phyloP scores from a whole-genome alignment of 2,888 invertebrate genomes.

The Laothoe populi region DNA sequence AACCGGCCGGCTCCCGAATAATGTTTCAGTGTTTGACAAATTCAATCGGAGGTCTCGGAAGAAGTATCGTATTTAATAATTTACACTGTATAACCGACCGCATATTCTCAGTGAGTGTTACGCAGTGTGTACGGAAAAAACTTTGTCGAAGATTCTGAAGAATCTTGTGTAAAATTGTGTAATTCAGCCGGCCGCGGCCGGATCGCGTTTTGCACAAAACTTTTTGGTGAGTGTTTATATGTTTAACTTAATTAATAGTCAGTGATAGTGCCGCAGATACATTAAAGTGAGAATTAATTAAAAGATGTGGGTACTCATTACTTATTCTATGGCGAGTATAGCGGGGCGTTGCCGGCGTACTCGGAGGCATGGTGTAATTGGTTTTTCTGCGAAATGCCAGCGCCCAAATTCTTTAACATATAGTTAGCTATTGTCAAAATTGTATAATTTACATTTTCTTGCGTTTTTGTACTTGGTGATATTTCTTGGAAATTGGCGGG shows the following conservation, averaged over 20 bases:
- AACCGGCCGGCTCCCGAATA: constrained; percentile 83
- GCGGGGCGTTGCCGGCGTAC: constrained; percentile 74
- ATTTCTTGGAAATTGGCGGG: constrained; percentile 24
- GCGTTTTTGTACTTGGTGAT: not conserved
- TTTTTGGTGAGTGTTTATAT: constrained; percentile 71
- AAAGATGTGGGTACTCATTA: constrained; percentile 45
- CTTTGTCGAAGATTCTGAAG: constrained; percentile 85
- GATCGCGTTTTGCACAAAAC: constrained; percentile 80
- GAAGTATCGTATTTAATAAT: constrained; percentile 81
- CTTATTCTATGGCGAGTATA: constrained; percentile 42
- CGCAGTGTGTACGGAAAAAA: constrained; percentile 85
- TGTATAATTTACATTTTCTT: constrained; percentile 8
- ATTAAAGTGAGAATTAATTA: constrained; percentile 40
- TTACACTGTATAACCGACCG: constrained; percentile 81
- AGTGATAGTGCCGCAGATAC: constrained; percentile 33
- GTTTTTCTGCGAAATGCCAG: constrained; percentile 70
- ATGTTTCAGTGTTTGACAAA: constrained; percentile 84
- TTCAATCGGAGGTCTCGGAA: constrained; percentile 83
- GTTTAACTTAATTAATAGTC: constrained; percentile 31
- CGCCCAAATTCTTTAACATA: constrained; percentile 61
- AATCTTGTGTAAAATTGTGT: constrained; percentile 84
- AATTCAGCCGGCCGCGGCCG: constrained; percentile 78
- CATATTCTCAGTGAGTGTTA: constrained; percentile 85
- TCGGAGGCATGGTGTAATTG: constrained; percentile 56
- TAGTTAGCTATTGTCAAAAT: constrained; percentile 31